Base-by-base conservation (phyloP, 2,113 vertebrate genomes). In the Pelmatolapia mariae region DNA sequence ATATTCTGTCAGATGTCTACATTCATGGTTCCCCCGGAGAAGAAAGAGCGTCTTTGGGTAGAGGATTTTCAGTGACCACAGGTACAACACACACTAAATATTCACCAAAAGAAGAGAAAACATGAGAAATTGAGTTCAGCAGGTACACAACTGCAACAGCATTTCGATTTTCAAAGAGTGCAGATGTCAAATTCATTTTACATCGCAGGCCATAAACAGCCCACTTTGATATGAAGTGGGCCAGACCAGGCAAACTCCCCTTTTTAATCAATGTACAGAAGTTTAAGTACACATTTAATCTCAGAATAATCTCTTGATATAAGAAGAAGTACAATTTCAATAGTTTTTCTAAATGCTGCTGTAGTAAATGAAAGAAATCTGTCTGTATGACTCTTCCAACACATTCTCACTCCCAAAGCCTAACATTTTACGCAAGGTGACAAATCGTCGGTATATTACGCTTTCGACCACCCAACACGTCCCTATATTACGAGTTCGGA, bases 1-100 rank as follows among this genome's bases (percentile, higher is more conserved):
- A 95, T 97, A 97, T 96, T 97, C 97, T 80, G 97, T 97, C 95
- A 97, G 94, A 91, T 97, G 97, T 96, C 97, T 96, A 97, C 97
- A 97, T 97, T 97, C 97, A 95, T 97, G 97, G 93, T 97, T 97
- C 92, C 97, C 97, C 86, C 97, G 96, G 78, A 97, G 96, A 85
- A 97, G 96, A 95, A 96, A 97, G 87, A 97, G 93, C 3, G 97
- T 97, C 96, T 97, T 97, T 96, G 97, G 97, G 94, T 97, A 97
- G 90, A 97, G 96, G 95, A 96, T 97, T 94, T 97, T 97, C 96
- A 97, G 94, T 10, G 97, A 96, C 97, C 97, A 97, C 87, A 97
- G 95, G 95, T 97, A 97, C 68, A 97, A 90, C 93, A 97, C 96
- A 86, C 97, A 97, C 97, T 97, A 52, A 68, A 89, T 40, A 83